These are phyloP conservation scores for Perccottus glenii DNA, from an alignment of 2,113 vertebrate genomes.

Conservation along the genomic window DNA sequence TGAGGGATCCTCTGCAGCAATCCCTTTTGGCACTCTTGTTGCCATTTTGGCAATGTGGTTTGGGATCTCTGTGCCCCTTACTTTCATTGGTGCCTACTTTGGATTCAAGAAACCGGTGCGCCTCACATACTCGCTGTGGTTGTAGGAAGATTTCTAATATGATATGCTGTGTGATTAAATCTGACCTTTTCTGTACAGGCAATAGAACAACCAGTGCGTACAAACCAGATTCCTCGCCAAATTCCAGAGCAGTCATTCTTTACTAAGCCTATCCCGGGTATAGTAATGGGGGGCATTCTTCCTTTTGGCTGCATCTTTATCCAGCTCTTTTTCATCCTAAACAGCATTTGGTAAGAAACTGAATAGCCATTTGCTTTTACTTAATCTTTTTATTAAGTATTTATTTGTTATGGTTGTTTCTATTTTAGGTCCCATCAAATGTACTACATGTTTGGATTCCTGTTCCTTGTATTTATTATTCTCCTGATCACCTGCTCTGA, in stretches of 20 bases:
- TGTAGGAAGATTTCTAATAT: neutral
- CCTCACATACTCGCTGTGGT: conserved; percentile 7
- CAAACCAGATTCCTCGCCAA: conserved; percentile 98
- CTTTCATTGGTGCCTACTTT: conserved; percentile 95
- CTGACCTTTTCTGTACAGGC: conserved; percentile 75
- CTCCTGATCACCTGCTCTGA: conserved; percentile 98
- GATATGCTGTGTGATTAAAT: neutral
- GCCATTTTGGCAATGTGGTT: conserved; percentile 98
- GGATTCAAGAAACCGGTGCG: conserved; percentile 95
- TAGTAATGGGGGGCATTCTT: conserved; percentile 97
- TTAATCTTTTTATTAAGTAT: too few relatives aligned
- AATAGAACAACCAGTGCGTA: conserved; percentile 96
- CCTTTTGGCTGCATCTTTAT: conserved; percentile 99
- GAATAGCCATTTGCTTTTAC: neutral
- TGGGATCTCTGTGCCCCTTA: conserved; percentile 96
- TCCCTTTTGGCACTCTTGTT: conserved; percentile 95
- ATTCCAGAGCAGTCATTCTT: conserved; percentile 98
- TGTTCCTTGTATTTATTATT: conserved; percentile 98
- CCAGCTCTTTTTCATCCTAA: conserved; percentile 98
- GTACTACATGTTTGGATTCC: conserved; percentile 99
- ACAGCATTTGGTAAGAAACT: conserved; percentile 94
- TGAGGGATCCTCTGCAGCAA: conserved; percentile 96
- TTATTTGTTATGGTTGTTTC: neutral
- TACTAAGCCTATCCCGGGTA: conserved; percentile 94
- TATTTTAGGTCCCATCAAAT: conserved; percentile 95